Percentiles rank a stretch among this genome's conserved stretches.
Conservation (phyloP, 2,797 vertebrate genomes). For the Rhynchotus rufescens region DNA sequence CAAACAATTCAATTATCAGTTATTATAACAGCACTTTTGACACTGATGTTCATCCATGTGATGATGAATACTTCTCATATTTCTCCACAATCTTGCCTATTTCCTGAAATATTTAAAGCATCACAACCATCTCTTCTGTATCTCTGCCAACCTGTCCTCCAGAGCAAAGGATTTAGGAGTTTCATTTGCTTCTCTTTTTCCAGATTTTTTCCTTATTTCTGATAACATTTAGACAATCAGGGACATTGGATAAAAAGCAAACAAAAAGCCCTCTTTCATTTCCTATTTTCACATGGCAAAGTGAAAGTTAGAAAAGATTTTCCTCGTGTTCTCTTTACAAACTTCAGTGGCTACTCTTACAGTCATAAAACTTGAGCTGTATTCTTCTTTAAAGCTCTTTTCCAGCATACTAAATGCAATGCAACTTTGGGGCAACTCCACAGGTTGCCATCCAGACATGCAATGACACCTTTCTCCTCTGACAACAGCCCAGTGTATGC, state of each 20-base stretch:
- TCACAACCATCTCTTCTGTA: not conserved
- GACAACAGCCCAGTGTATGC: rapidly evolving
- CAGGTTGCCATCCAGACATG: not conserved
- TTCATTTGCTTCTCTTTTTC: not conserved
- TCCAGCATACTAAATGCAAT: not conserved
- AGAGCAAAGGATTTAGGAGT: not conserved
- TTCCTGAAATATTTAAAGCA: constrained; percentile 29
- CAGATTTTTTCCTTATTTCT: not conserved
- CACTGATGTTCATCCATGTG: not conserved
- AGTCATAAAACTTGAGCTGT: not conserved
- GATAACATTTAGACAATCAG: not conserved
- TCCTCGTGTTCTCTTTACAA: not conserved
- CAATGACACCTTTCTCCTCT: not conserved
- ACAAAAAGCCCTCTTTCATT: not conserved
- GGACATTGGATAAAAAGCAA: not conserved
- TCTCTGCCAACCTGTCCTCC: not conserved
- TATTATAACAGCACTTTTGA: constrained; percentile 29
- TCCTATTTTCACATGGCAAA: not conserved
- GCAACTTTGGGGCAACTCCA: not conserved
- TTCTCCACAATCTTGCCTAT: constrained; percentile 2
- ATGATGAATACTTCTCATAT: not conserved
- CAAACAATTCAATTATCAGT: constrained; percentile 34
- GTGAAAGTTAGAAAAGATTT: not conserved
- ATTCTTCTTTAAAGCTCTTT: not conserved
- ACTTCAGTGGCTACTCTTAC: not conserved